These are phyloP conservation scores for Hemicentrotus pulcherrimus DNA, from an alignment of 35 echinoderm and acorn worm species.

Conservation along the genomic window DNA sequence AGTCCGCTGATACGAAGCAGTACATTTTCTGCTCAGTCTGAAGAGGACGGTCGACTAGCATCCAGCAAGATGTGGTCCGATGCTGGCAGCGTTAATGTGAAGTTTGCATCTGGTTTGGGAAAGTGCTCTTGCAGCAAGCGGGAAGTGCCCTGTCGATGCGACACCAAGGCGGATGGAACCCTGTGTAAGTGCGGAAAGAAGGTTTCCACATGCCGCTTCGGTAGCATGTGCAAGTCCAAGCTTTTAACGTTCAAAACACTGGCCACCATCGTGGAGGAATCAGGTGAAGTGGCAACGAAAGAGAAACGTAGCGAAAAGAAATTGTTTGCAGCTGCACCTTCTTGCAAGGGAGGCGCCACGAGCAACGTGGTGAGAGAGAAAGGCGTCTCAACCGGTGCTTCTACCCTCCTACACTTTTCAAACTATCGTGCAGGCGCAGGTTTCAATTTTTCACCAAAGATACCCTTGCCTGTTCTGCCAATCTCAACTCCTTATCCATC, in stretches of 20 bases:
- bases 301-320: conserved; percentile 2
- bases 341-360: neutral
- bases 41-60: neutral
- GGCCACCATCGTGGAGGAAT: conserved; percentile 41
- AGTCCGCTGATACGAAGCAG: conserved; percentile 7
- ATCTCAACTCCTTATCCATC: neutral
- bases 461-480: neutral
- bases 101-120: neutral
- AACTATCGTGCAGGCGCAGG: neutral
- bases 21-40: neutral
- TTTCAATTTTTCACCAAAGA: conserved; percentile 25
- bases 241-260: conserved; percentile 27
- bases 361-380: neutral
- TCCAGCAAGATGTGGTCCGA: conserved; percentile 16
- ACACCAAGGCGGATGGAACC: neutral
- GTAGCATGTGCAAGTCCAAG: conserved; percentile 30
- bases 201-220: neutral
- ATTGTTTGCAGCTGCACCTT: neutral
- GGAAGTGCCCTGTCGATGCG: neutral
- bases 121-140: neutral
- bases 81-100: neutral
- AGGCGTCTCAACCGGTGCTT: neutral
- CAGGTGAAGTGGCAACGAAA: neutral
- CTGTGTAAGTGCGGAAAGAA: neutral
- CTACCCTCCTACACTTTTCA: neutral